Evolutionary conservation across 2,797 vertebrate genomes (phyloP).

Genomic region (Sebastes matsubarae): DNA sequence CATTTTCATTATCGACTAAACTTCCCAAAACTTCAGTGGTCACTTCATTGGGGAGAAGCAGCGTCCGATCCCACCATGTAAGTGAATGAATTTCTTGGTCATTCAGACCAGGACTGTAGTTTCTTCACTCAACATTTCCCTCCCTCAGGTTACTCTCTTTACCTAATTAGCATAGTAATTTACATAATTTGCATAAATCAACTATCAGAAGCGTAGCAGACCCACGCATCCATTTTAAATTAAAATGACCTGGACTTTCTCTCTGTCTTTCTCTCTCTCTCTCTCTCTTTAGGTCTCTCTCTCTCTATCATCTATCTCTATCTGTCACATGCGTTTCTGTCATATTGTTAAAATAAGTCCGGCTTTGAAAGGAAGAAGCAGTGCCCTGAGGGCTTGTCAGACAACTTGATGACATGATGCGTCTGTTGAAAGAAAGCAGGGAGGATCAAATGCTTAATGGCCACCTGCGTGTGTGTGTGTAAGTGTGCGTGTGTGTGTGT

Average conservation of each 20-base stretch:
- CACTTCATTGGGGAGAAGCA: not conserved
- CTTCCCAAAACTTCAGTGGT: not conserved
- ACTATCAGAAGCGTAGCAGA: slow-evolving; percentile 27
- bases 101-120: not conserved
- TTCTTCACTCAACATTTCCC: slow-evolving; percentile 4
- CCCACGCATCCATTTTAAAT: slow-evolving; percentile 39
- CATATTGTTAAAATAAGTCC: slow-evolving; percentile 45
- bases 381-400: slow-evolving; percentile 65
- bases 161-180: slow-evolving; percentile 47
- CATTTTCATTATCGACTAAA: not conserved
- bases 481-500: not conserved
- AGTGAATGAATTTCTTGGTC: slow-evolving; percentile 14
- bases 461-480: slow-evolving; percentile 43
- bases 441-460: slow-evolving; percentile 68
- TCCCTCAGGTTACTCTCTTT: slow-evolving; percentile 27
- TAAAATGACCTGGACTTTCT: slow-evolving; percentile 34
- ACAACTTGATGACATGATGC: slow-evolving; percentile 68
- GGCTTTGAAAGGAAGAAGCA: slow-evolving; percentile 49
- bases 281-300: not conserved
- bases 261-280: not conserved
- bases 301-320: slow-evolving; percentile 22
- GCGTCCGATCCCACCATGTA: not conserved
- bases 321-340: slow-evolving; percentile 49
- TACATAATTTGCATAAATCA: slow-evolving; percentile 50
- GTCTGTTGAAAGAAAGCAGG: slow-evolving; percentile 62